Conservation (phyloP, 2,888 invertebrate genomes). For the Achlya flavicornis region DNA sequence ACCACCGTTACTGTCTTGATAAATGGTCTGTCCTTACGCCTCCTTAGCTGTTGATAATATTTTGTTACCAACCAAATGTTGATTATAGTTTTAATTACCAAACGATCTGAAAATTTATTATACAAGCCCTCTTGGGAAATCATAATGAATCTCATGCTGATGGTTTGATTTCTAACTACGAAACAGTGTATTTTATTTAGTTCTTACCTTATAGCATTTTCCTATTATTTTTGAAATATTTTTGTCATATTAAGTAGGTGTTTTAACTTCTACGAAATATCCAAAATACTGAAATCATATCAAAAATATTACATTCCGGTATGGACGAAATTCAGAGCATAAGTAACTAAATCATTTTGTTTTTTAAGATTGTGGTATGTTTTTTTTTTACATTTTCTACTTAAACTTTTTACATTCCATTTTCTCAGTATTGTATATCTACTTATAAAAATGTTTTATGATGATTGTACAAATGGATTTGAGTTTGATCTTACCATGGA, state of each 20-base stretch:
- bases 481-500: slow-evolving; percentile 3
- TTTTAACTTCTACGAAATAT: slow-evolving; percentile 12
- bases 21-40: not conserved
- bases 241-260: not conserved
- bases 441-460: slow-evolving; percentile 25
- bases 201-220: not conserved
- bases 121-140: not conserved
- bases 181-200: not conserved
- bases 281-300: slow-evolving; percentile 21
- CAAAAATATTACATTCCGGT: slow-evolving; percentile 32
- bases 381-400: slow-evolving; percentile 25
- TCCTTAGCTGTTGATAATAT: not conserved
- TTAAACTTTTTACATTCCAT: slow-evolving; percentile 56
- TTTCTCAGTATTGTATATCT: slow-evolving; percentile 45
- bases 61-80: not conserved
- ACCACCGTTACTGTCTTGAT: slow-evolving; percentile 13
- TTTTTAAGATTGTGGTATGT: not conserved
- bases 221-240: not conserved
- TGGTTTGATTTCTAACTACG: not conserved
- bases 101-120: not conserved
- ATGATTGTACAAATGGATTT: slow-evolving; percentile 13
- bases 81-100: not conserved
- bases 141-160: not conserved
- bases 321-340: slow-evolving; percentile 17
- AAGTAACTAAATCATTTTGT: not conserved